Conservation (phyloP, 2,797 vertebrate genomes). For the Orientallactaga sibirica region DNA sequence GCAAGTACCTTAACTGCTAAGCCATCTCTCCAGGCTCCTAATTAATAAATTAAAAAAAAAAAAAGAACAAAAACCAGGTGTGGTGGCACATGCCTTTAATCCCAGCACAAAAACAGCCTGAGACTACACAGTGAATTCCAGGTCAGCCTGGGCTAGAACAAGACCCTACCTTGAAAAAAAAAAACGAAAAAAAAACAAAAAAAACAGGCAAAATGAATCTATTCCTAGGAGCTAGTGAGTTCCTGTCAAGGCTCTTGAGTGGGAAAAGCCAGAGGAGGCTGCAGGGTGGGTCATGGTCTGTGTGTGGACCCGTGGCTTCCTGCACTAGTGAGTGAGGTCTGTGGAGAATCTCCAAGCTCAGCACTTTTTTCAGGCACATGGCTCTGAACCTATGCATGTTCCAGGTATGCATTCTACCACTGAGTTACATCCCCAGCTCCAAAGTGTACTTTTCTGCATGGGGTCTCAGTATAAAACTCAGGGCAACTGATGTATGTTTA, state of each 20-base stretch:
- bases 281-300: background rate
- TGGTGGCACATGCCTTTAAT: no score
- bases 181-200: background rate
- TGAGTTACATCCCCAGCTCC: no score
- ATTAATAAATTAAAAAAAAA: no score
- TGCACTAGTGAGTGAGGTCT: background rate
- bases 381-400: no score
- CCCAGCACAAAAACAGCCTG: no score
- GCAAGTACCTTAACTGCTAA: no score
- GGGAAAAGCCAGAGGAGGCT: background rate
- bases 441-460: background rate
- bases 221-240: background rate
- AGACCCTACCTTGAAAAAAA: no score
- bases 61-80: no score
- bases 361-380: no score
- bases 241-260: background rate
- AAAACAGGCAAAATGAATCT: background rate
- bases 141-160: no score
- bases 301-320: background rate
- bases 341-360: background rate
- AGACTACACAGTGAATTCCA: no score
- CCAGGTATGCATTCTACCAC: no score
- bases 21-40: background rate
- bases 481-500: background rate
- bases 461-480: background rate